Percentiles rank a stretch among this genome's conserved stretches.
Evolutionary conservation across 2,113 vertebrate species (phyloP).

Genomic region (Colistium nudipinnis): DNA sequence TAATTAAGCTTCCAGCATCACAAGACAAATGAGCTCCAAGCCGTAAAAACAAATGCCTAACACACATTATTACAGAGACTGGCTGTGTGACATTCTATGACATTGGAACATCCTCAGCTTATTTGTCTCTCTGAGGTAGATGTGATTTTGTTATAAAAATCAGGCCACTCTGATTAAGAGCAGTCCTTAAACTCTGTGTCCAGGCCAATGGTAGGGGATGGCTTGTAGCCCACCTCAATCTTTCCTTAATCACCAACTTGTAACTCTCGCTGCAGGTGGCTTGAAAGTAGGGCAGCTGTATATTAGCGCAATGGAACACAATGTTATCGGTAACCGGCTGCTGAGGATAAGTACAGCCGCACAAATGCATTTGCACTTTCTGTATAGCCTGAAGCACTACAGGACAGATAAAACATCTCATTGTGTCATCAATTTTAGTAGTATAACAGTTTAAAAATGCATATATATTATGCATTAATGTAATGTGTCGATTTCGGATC

Average conservation of each 20-base stretch:
- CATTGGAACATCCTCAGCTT: background rate
- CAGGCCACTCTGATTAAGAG: background rate
- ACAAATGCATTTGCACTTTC: slow-evolving; percentile 20
- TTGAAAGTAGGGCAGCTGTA: slow-evolving; percentile 62
- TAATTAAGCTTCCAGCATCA: slow-evolving; percentile 7
- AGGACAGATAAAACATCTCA: background rate
- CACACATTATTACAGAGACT: background rate
- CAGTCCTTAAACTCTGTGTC: slow-evolving; percentile 27
- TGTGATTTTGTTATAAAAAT: background rate
- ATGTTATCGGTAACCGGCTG: slow-evolving; percentile 41
- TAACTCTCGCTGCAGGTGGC: slow-evolving; percentile 49
- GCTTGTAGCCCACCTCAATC: slow-evolving; percentile 31
- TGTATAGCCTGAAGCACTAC: background rate
- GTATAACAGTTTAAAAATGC: too few species aligned
- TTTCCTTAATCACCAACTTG: slow-evolving; percentile 59
- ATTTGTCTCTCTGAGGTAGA: background rate
- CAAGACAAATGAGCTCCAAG: slow-evolving; percentile 10
- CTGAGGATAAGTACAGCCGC: slow-evolving; percentile 40
- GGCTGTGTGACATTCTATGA: slow-evolving; percentile 3
- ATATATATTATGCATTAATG: too few species aligned
- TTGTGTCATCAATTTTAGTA: too few species aligned
- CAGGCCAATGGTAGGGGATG: slow-evolving; percentile 54
- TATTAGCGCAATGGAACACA: slow-evolving; percentile 51
- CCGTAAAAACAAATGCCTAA: background rate
- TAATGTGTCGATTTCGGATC: background rate